phyloP scores from a whole-genome alignment of 2,113 vertebrate genomes.

The Dendropsophus ebraccatus region DNA sequence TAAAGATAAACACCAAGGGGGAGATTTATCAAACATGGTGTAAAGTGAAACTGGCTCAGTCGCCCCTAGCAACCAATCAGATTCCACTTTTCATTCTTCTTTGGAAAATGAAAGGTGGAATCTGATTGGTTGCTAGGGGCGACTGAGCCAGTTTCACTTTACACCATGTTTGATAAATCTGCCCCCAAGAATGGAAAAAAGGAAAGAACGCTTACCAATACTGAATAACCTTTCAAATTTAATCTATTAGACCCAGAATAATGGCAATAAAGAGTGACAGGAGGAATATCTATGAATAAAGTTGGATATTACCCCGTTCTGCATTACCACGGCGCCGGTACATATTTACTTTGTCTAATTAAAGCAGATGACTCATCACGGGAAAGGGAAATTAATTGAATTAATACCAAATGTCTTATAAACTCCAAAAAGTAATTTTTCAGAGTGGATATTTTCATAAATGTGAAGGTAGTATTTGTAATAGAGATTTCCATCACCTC shows the following conservation, averaged over 20 bases:
- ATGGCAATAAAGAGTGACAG: neutral
- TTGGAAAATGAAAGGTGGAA: too few species aligned
- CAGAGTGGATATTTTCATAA: slow-evolving; percentile 13
- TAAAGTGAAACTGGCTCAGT: too few species aligned
- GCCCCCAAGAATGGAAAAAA: too few species aligned
- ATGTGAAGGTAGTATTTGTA: slow-evolving; percentile 6
- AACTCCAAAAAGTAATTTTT: neutral
- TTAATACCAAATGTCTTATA: neutral
- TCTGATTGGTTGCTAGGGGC: too few species aligned
- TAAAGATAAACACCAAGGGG: neutral
- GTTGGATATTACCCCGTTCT: neutral
- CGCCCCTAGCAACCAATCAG: too few species aligned
- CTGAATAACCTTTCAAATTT: neutral
- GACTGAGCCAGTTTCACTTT: too few species aligned
- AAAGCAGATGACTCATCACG: neutral
- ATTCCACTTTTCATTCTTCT: too few species aligned
- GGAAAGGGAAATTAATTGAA: neutral
- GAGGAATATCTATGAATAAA: neutral
- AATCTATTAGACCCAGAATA: neutral
- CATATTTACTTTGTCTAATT: slow-evolving; percentile 22
- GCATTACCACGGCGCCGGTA: neutral
- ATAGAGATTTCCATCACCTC: slow-evolving; percentile 24
- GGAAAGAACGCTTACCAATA: neutral
- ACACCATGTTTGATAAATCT: too few species aligned
- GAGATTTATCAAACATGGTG: too few species aligned